Conservation (phyloP, 2,888 invertebrate species). For the Watsonalla binaria region DNA sequence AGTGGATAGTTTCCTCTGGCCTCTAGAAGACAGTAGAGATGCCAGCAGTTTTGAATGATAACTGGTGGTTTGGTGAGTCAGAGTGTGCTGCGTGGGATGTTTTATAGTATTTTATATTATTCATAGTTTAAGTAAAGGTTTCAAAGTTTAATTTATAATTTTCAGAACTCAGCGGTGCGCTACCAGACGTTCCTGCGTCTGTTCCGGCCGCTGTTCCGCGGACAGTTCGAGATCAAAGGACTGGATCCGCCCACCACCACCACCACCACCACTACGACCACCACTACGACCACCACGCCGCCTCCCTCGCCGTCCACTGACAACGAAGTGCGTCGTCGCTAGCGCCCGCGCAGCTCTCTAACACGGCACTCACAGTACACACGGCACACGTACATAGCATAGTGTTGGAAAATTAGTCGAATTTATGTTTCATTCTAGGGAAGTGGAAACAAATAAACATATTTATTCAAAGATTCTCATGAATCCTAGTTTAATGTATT, state of each 20-base stretch:
- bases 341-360: constrained; percentile 10
- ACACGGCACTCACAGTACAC: neutral
- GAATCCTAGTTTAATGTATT: too few species aligned
- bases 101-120: neutral
- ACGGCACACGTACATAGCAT: neutral
- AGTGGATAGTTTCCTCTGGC: too few species aligned
- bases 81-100: too few species aligned
- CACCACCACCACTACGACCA: constrained; percentile 62
- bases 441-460: too few species aligned
- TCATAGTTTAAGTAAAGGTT: constrained; percentile 7
- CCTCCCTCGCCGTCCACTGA: constrained; percentile 20
- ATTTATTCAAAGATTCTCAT: too few species aligned
- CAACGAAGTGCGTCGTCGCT: constrained; percentile 51
- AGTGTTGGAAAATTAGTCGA: too few species aligned
- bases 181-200: constrained; percentile 85
- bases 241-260: constrained; percentile 80
- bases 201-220: constrained; percentile 86
- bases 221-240: constrained; percentile 86
- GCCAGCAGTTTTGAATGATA: too few species aligned
- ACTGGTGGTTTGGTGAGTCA: too few species aligned
- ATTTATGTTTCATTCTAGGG: too few species aligned
- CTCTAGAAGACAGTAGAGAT: too few species aligned
- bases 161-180: constrained; percentile 87
- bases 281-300: constrained; percentile 31
- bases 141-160: constrained; percentile 22